A percentile compares a stretch with the other conserved stretches of the same genome.
Conservation (phyloP, 2,888 invertebrate species). For the Latrodectus hesperus region DNA sequence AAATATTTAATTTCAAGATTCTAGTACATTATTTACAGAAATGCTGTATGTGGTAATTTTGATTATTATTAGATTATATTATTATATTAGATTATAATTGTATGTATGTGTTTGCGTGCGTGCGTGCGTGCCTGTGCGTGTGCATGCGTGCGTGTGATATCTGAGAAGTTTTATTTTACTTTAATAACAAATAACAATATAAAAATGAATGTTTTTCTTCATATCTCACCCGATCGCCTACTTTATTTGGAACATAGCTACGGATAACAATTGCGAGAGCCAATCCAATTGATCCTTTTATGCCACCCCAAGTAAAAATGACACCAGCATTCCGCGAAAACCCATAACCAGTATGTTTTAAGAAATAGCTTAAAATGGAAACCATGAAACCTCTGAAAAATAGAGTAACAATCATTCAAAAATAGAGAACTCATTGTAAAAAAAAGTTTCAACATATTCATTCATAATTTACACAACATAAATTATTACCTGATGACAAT, state of each 20-base stretch:
- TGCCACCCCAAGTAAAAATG: constrained; percentile 81
- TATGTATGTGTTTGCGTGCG: too few relatives aligned
- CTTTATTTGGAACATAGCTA: background rate
- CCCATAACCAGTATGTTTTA: constrained; percentile 79
- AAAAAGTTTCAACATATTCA: background rate
- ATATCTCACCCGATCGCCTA: constrained; percentile 29
- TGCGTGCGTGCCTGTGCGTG: too few relatives aligned
- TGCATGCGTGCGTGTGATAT: too few relatives aligned
- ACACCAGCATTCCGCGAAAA: constrained; percentile 79
- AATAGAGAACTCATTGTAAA: background rate
- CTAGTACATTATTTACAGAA: too few relatives aligned
- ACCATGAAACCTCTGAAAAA: constrained; percentile 76
- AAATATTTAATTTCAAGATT: too few relatives aligned
- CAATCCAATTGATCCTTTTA: constrained; percentile 80
- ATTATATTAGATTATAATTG: too few relatives aligned
- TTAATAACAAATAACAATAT: too few relatives aligned
- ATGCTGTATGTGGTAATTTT: too few relatives aligned
- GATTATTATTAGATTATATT: too few relatives aligned
- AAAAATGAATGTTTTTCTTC: too few relatives aligned
- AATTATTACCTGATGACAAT: constrained; percentile 74
- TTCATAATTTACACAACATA: background rate
- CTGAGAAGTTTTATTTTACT: too few relatives aligned
- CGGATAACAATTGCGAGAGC: constrained; percentile 75
- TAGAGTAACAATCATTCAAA: background rate
- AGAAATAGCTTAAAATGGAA: constrained; percentile 77